Conservation (phyloP, 37 sponge, comb jelly and placozoan species). For the Eunapius fragilis region DNA sequence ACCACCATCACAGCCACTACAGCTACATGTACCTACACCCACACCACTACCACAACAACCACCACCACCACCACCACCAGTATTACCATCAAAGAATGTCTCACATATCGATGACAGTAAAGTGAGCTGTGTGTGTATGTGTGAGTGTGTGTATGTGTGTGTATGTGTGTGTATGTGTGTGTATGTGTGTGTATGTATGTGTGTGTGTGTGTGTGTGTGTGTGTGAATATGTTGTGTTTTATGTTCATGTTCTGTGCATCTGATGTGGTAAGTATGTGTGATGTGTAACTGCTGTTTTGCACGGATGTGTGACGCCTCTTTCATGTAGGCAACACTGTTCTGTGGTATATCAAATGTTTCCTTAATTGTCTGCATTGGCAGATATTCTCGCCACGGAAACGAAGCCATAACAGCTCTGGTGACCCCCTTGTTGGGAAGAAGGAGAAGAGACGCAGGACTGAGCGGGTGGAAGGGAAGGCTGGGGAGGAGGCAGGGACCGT, state of each 20-base stretch:
- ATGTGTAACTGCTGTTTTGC: no score
- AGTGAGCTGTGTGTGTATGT: not conserved
- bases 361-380: not conserved
- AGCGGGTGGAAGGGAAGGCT: not conserved
- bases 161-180: not conserved
- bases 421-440: not conserved
- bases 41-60: not conserved
- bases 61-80: not conserved
- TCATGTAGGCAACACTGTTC: not conserved
- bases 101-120: not conserved
- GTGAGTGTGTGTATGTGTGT: not conserved
- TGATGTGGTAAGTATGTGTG: no score
- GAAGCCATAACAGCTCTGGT: not conserved
- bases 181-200: no score
- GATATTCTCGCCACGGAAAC: not conserved
- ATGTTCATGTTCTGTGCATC: no score
- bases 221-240: no score
- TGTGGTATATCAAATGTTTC: not conserved
- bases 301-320: no score
- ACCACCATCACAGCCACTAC: not conserved
- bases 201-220: no score
- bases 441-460: not conserved
- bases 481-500: not conserved
- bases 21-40: no score
- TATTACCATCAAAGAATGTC: not conserved